Conservation (phyloP, 2,888 invertebrate genomes). For the Dryomyza anilis region DNA sequence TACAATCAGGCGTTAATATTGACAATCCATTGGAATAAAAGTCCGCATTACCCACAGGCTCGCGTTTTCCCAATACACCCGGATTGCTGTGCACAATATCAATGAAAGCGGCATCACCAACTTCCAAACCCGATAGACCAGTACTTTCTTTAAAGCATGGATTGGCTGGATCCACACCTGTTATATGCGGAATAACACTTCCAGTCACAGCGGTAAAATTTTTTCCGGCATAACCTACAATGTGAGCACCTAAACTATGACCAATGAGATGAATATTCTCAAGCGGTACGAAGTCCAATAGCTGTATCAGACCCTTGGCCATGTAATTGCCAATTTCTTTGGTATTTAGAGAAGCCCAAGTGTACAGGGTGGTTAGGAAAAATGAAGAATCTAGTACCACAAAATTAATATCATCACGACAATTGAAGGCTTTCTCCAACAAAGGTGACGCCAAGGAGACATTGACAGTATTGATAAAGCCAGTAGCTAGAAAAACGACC, state of each 20-base stretch:
- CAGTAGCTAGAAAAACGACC: constrained; percentile 56
- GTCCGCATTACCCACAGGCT: constrained; percentile 57
- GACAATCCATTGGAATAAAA: constrained; percentile 57
- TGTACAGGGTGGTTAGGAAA: constrained; percentile 55
- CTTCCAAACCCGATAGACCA: constrained; percentile 48
- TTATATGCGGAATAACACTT: constrained; percentile 50
- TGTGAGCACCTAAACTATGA: constrained; percentile 60
- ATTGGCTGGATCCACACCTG: constrained; percentile 60
- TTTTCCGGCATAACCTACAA: constrained; percentile 55
- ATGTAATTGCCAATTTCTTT: constrained; percentile 53
- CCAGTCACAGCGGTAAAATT: constrained; percentile 45
- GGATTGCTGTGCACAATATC: constrained; percentile 59
- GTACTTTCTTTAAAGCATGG: constrained; percentile 60
- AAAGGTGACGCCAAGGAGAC: constrained; percentile 47
- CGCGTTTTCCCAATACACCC: constrained; percentile 56
- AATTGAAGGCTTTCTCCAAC: constrained; percentile 52
- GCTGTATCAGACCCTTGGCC: constrained; percentile 47
- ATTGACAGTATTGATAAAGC: constrained; percentile 57
- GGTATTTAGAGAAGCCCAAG: constrained; percentile 59
- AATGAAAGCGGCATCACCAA: constrained; percentile 58
- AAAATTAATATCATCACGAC: constrained; percentile 57
- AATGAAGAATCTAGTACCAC: constrained; percentile 56
- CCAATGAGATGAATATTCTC: constrained; percentile 57
- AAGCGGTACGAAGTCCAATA: constrained; percentile 47
- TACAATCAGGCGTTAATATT: constrained; percentile 52